Evolutionary conservation across 2,888 invertebrate species (phyloP).

Genomic region (Tipula unca): DNA sequence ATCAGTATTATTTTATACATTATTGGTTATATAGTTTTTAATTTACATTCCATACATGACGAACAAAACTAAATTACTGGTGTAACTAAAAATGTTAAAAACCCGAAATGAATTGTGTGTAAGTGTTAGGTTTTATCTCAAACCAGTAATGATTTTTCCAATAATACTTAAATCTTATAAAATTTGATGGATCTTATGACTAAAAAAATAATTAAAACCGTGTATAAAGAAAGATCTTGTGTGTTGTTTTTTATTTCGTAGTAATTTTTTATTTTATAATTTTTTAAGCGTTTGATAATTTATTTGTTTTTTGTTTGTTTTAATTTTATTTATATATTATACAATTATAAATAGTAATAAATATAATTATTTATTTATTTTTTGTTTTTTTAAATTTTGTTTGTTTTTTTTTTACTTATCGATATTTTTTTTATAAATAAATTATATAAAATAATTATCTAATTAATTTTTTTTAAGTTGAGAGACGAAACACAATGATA

Average conservation of each 20-base stretch:
- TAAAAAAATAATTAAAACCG: neutral
- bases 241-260: constrained; percentile 1
- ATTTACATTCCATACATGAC: constrained; percentile 14
- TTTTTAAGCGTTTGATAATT: constrained; percentile 15
- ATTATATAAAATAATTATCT: neutral
- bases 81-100: neutral
- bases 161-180: neutral
- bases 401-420: neutral
- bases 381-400: neutral
- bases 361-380: constrained; percentile 14
- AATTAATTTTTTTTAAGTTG: neutral
- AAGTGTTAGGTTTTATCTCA: neutral
- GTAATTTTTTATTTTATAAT: neutral
- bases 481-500: constrained; percentile 8
- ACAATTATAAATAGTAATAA: constrained; percentile 17
- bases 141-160: neutral
- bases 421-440: neutral
- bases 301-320: constrained; percentile 19
- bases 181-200: neutral
- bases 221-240: neutral
- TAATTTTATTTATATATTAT: constrained; percentile 17
- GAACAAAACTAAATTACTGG: neutral
- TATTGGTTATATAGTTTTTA: constrained; percentile 8
- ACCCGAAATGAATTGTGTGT: neutral
- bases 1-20: constrained; percentile 10